These are phyloP conservation scores for Agriopis marginaria DNA, from an alignment of 2,888 invertebrate genomes.

Conservation along the genomic window DNA sequence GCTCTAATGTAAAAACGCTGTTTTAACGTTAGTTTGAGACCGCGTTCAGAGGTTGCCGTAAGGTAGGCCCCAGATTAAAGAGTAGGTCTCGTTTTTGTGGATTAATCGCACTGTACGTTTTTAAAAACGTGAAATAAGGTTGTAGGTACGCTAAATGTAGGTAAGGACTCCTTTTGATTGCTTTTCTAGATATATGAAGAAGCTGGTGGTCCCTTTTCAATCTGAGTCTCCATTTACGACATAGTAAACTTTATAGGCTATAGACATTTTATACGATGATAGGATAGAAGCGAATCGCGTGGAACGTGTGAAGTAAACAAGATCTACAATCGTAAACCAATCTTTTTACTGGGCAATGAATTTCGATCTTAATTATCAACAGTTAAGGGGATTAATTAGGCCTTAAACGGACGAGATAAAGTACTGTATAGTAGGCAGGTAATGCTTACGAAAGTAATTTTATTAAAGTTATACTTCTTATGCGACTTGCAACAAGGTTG, in stretches of 20 bases:
- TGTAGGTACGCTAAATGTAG: not conserved
- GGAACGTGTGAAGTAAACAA: conserved; percentile 41
- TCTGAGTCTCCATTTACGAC: conserved; percentile 40
- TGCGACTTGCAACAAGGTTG: too few species aligned
- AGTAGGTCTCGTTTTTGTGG: too few species aligned
- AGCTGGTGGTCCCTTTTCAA: conserved; percentile 37
- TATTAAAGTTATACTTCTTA: too few species aligned
- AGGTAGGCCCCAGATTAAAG: too few species aligned
- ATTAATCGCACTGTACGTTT: too few species aligned
- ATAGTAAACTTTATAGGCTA: conserved; percentile 43
- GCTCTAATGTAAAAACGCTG: too few species aligned
- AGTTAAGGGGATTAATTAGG: conserved; percentile 4
- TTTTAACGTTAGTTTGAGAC: too few species aligned
- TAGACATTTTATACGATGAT: conserved; percentile 39
- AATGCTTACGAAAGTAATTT: not conserved
- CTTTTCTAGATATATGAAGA: conserved; percentile 17
- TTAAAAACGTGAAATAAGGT: conserved; percentile 9
- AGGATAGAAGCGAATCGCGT: conserved; percentile 32
- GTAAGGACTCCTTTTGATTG: conserved; percentile 3
- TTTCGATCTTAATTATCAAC: conserved; percentile 26
- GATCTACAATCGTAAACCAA: conserved; percentile 35
- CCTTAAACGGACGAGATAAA: conserved; percentile 1
- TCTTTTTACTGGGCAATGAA: conserved; percentile 27
- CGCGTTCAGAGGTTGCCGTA: too few species aligned
- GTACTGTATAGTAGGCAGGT: not conserved